Evolutionary conservation across 2,797 vertebrate species (phyloP).

Genomic region (Malurus leucopterus): DNA sequence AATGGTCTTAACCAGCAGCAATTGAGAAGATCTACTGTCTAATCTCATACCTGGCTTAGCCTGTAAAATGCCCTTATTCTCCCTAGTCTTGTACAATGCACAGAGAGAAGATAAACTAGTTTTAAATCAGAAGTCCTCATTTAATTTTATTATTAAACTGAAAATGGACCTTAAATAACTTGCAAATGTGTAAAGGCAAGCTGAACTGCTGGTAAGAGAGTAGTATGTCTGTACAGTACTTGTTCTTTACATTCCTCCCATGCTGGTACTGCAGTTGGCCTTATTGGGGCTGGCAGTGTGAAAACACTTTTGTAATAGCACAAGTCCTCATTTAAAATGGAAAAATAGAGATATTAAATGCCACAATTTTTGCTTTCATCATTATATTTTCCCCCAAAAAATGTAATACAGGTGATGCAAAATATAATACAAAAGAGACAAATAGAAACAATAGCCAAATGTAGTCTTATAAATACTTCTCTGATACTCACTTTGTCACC

Average conservation of each 20-base stretch:
- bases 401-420: neutral
- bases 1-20: neutral
- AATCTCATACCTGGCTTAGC: neutral
- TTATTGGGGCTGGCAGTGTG: neutral
- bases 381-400: rapidly evolving
- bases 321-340: rapidly evolving
- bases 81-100: neutral
- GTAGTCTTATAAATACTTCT: neutral
- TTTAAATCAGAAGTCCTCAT: neutral
- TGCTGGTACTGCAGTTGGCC: neutral
- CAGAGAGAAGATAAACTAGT: neutral
- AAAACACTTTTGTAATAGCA: neutral
- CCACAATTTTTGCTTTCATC: neutral
- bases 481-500: neutral
- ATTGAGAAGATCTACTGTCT: neutral
- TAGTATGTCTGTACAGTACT: neutral
- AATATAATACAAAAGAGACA: neutral
- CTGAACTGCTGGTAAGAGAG: neutral
- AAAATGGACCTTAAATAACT: neutral
- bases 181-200: neutral
- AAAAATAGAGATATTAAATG: neutral
- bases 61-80: neutral
- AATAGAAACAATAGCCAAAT: neutral
- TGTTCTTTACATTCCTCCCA: neutral
- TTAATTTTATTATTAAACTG: neutral